A percentile compares a stretch with the other conserved stretches of the same genome.
These are phyloP conservation scores for Laupala kohalensis DNA, from an alignment of 1,140 invertebrate species.

Conservation along the genomic window DNA sequence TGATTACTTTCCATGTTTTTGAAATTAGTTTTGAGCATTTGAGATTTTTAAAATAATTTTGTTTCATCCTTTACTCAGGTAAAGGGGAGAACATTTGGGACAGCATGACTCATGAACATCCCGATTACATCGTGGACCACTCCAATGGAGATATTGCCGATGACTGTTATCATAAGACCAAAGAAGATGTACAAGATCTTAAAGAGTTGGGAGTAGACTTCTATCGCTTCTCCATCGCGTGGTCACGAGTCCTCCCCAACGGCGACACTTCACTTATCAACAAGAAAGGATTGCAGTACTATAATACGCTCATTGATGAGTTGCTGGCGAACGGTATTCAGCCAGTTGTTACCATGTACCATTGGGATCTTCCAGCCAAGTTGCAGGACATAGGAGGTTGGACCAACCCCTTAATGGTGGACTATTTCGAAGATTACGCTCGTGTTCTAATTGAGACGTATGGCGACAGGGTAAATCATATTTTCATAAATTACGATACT, in stretches of 20 bases:
- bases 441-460: slow-evolving; percentile 11
- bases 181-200: slow-evolving; percentile 21
- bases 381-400: slow-evolving; percentile 12
- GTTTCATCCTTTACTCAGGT: too few relatives aligned
- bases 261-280: too few relatives aligned
- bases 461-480: slow-evolving; percentile 14
- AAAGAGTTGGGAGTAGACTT: slow-evolving; percentile 28
- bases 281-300: too few relatives aligned
- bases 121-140: slow-evolving; percentile 28
- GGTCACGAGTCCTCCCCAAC: too few relatives aligned
- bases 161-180: slow-evolving; percentile 41
- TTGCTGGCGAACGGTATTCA: too few relatives aligned
- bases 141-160: slow-evolving; percentile 38
- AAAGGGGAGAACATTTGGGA: slow-evolving; percentile 45
- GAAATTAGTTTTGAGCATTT: too few relatives aligned
- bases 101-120: slow-evolving; percentile 31
- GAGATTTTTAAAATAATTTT: too few relatives aligned
- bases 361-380: slow-evolving; percentile 16
- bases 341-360: slow-evolving; percentile 23
- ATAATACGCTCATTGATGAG: too few relatives aligned
- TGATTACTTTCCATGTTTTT: too few relatives aligned
- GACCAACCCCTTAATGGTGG: slow-evolving; percentile 4
- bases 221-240: too few relatives aligned
- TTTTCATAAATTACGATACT: too few relatives aligned
- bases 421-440: slow-evolving; percentile 15